Percentiles rank a stretch among this genome's conserved stretches.
phyloP scores from a whole-genome alignment of 1,140 invertebrate genomes.

The Centruroides vittatus region DNA sequence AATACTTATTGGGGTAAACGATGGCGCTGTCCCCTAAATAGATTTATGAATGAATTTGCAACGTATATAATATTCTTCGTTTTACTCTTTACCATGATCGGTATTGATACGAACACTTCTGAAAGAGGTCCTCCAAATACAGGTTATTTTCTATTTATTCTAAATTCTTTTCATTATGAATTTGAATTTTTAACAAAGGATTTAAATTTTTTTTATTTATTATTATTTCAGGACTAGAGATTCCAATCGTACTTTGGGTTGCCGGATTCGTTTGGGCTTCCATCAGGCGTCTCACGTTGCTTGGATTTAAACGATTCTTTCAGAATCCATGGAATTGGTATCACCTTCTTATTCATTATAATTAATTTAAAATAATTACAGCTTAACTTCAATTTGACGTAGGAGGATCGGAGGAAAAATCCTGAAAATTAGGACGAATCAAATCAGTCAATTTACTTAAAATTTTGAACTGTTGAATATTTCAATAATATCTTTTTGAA shows the following conservation, averaged over 20 bases:
- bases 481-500: too few relatives aligned
- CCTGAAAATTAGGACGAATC: too few relatives aligned
- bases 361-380: too few relatives aligned
- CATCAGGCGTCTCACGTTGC: neutral
- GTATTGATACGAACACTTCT: constrained; percentile 25
- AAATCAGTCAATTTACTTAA: too few relatives aligned
- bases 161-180: neutral
- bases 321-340: constrained; percentile 8
- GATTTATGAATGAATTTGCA: constrained; percentile 35
- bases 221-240: constrained; percentile 31
- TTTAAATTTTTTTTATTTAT: constrained; percentile 1
- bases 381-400: too few relatives aligned
- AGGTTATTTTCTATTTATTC: constrained; percentile 13
- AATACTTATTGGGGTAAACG: constrained; percentile 39
- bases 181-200: neutral
- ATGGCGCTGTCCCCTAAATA: constrained; percentile 18
- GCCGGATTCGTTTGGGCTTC: constrained; percentile 5
- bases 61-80: constrained; percentile 45
- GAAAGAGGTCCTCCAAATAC: constrained; percentile 36
- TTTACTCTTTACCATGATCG: constrained; percentile 41
- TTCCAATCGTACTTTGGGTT: neutral
- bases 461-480: too few relatives aligned
- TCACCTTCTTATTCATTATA: too few relatives aligned
- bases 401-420: too few relatives aligned
- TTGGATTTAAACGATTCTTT: constrained; percentile 5